A percentile compares a stretch with the other conserved stretches of the same genome.
These are phyloP conservation scores for Camponotus pennsylvanicus DNA, from an alignment of 1,140 invertebrate genomes.

Conservation along the genomic window DNA sequence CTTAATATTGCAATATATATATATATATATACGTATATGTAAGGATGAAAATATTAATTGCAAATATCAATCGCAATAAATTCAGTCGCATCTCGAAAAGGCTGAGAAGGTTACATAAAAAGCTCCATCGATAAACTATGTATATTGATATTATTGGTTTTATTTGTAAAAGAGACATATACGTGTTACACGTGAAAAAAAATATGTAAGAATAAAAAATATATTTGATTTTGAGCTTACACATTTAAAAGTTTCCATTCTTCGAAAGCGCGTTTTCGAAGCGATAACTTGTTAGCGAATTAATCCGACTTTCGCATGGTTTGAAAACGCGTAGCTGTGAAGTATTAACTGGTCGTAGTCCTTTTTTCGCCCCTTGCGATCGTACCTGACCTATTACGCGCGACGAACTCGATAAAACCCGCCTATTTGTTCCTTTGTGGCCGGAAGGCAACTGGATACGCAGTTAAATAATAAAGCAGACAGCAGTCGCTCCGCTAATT, in stretches of 20 bases:
- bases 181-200: neutral
- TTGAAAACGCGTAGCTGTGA: slow-evolving; percentile 53
- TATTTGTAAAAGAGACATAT: neutral
- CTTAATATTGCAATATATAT: neutral
- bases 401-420: slow-evolving; percentile 71
- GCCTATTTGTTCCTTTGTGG: slow-evolving; percentile 75
- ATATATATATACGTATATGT: no score
- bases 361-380: slow-evolving; percentile 62
- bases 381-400: slow-evolving; percentile 52
- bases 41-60: neutral
- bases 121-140: neutral
- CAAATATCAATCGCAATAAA: neutral
- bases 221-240: neutral
- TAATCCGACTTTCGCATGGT: slow-evolving; percentile 52
- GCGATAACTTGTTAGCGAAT: slow-evolving; percentile 43
- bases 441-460: slow-evolving; percentile 72
- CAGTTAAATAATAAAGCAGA: slow-evolving; percentile 75
- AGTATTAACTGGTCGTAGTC: slow-evolving; percentile 57
- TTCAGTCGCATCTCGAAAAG: neutral
- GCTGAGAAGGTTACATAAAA: neutral
- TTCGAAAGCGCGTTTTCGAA: slow-evolving; percentile 29
- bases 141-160: neutral
- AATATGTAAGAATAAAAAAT: slow-evolving; percentile 9
- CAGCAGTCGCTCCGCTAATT: slow-evolving; percentile 75
- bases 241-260: slow-evolving; percentile 16